Conservation (phyloP, 2,113 vertebrate species). For the Muscicapa adusta region DNA sequence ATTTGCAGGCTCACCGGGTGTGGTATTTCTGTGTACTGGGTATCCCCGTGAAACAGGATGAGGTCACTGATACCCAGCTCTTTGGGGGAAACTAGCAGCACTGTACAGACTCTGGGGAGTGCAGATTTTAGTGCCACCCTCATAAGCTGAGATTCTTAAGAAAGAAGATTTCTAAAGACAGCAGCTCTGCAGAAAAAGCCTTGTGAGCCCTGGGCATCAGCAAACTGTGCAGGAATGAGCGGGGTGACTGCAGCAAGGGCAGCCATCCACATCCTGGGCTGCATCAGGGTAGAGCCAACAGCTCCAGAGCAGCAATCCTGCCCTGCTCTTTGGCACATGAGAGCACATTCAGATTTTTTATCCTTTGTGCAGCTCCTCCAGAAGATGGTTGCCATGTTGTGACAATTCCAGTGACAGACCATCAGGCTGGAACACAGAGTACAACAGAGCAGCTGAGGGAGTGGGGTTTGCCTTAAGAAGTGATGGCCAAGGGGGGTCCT, state of each 20-base stretch:
- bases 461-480: not conserved
- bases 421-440: not conserved
- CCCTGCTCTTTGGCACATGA: not conserved
- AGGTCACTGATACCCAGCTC: not conserved
- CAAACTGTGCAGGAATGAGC: not conserved
- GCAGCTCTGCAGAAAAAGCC: not conserved
- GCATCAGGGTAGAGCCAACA: not conserved
- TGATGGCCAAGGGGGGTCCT: accelerated
- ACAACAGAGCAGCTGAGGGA: not conserved
- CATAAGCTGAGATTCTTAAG: not conserved
- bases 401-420: not conserved
- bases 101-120: not conserved
- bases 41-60: not conserved
- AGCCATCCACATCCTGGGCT: not conserved
- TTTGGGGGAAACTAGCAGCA: not conserved
- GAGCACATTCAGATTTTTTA: not conserved
- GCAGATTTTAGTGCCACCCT: not conserved
- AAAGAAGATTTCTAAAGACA: not conserved
- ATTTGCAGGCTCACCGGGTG: not conserved
- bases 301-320: not conserved
- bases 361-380: not conserved
- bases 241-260: not conserved
- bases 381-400: not conserved
- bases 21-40: not conserved
- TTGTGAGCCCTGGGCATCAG: not conserved